Evolutionary conservation across 2,113 vertebrate genomes (phyloP).

Genomic region (Chloropsis cyanopogon): DNA sequence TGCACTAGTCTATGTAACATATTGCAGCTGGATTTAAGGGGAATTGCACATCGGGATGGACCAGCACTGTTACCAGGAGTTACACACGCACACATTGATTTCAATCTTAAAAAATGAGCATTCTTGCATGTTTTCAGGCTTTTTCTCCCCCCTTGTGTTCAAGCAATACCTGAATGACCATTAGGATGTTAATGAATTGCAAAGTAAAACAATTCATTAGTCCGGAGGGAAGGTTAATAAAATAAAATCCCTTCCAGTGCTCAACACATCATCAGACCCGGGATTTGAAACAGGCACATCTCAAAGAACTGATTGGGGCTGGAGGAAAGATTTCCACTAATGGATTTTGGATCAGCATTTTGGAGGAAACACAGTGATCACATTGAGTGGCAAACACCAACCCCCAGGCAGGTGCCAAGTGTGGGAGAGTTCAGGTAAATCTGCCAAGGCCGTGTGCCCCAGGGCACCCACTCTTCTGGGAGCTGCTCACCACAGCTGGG

Average conservation of each 20-base stretch:
- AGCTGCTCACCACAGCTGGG: slow-evolving; percentile 35
- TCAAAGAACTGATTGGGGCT: neutral
- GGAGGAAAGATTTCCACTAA: neutral
- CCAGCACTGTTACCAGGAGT: neutral
- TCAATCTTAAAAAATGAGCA: neutral
- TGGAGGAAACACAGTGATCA: neutral
- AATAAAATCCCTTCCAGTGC: neutral
- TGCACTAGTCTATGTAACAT: neutral
- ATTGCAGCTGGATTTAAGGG: neutral
- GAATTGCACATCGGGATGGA: neutral
- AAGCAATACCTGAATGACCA: neutral
- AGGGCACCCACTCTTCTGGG: neutral
- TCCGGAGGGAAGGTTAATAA: neutral
- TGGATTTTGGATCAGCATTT: neutral
- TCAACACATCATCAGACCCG: neutral
- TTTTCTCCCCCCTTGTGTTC: neutral
- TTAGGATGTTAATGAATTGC: neutral
- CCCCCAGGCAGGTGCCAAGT: neutral
- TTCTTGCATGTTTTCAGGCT: neutral
- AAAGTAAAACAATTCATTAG: neutral
- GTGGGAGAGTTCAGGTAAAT: neutral
- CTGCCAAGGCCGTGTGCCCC: slow-evolving; percentile 34
- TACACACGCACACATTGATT: accelerated
- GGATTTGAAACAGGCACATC: neutral
- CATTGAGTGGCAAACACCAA: neutral